Evolutionary conservation across 1,140 invertebrate species (phyloP), one percentile per base, ranked within the genome.

Genomic region (Diorhabda carinulata): DNA sequence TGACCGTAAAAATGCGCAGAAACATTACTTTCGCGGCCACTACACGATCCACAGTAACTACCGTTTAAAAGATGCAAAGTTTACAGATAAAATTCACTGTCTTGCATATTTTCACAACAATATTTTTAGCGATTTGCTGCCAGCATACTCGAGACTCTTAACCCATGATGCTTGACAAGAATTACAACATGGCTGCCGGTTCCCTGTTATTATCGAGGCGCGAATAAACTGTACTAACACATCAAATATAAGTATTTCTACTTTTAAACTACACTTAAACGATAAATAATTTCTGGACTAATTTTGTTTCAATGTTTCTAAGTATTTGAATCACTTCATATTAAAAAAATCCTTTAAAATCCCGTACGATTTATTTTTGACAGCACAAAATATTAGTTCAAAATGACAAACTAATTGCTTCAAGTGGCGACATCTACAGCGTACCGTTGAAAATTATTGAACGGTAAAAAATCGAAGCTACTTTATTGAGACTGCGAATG

Each of bases 151-250:
- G 69, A 68, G 73, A 74, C 70, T 76, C 68, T 76, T 78, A 81
- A 79, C 80, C 79, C 80, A 81, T 81, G 79, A 80, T 80, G 79
- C 78, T 73, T 76, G 79, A 78, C 77, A 74, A 75, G 68, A 79
- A 73, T 73, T 74, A 78, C 78, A 81, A 81, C 78, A 81, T 81
- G 80, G 80, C 80, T 78, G 78, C 79, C 80, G 78, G 79, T 76
- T 71, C 67, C 67, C 74, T 75, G 75, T 80, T 79, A 79, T 77
- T 76, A 68, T 73, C 57, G 72, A 75, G 70, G 77, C 78, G 78
- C 75, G 74, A 80, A 77, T 67, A 72, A 72, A 71, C 59, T 47
- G 64, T 70, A 67, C 73, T 72, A 73, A 72, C 63, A 44, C 52
- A 61, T 41, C 67, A 25, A 57, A 40, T 56, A 42, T 41, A 42